phyloP scores from a whole-genome alignment of 1,140 invertebrate genomes.

The Schlechtendalia chinensis region DNA sequence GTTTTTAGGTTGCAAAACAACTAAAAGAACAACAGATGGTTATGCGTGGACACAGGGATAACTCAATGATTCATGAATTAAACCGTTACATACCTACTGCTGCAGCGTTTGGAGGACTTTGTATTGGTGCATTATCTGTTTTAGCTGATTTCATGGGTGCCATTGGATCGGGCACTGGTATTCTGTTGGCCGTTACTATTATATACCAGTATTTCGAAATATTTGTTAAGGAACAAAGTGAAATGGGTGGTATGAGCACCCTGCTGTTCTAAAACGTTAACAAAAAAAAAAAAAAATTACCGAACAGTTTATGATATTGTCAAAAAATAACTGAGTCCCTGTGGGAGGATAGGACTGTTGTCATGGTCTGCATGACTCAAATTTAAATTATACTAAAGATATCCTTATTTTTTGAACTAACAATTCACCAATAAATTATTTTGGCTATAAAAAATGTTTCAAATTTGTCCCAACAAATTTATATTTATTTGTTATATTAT shows the following conservation, averaged over 20 bases:
- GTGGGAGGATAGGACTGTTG: slow-evolving; percentile 46
- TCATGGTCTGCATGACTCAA: slow-evolving; percentile 29
- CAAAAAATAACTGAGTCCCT: slow-evolving; percentile 20
- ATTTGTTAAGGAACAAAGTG: slow-evolving; percentile 99
- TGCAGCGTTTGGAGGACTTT: slow-evolving; percentile 97
- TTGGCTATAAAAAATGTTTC: slow-evolving; percentile 14
- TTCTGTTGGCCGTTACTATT: slow-evolving; percentile 97
- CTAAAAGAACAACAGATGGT: slow-evolving; percentile 99
- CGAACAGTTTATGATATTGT: slow-evolving; percentile 36
- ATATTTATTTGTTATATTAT: slow-evolving; percentile 48
- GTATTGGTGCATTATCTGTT: slow-evolving; percentile 97
- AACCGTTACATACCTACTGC: slow-evolving; percentile 99
- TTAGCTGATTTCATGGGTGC: slow-evolving; percentile 97
- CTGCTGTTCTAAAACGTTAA: slow-evolving; percentile 79
- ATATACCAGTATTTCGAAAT: slow-evolving; percentile 99
- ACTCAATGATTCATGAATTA: slow-evolving; percentile 98
- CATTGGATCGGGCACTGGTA: slow-evolving; percentile 98
- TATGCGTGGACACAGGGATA: slow-evolving; percentile 97
- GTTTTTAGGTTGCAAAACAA: slow-evolving; percentile 90
- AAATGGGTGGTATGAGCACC: slow-evolving; percentile 99
- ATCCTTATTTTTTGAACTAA: slow-evolving; percentile 12
- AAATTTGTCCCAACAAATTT: slow-evolving; percentile 42
- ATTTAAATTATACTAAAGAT: slow-evolving; percentile 33
- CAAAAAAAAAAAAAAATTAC: background rate
- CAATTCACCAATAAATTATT: slow-evolving; percentile 4